Conservation (phyloP, 1,140 invertebrate genomes). For the Zaprionus ghesquierei region DNA sequence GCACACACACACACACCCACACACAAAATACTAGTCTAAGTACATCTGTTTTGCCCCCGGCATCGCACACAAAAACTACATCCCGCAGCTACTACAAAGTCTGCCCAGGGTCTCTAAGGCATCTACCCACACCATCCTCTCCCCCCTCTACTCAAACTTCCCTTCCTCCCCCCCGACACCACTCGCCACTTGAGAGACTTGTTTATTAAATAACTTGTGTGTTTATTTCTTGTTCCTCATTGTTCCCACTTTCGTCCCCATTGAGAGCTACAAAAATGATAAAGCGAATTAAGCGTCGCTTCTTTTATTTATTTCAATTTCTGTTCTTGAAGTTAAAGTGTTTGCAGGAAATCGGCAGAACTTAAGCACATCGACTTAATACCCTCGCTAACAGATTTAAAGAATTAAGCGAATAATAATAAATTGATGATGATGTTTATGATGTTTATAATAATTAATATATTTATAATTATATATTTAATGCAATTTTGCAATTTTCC, state of each 20-base stretch:
- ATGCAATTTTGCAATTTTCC: no score
- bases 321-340: neutral
- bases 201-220: conserved; percentile 1
- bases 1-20: neutral
- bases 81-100: neutral
- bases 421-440: no score
- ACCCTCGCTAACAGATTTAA: no score
- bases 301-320: neutral
- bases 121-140: no score
- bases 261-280: neutral
- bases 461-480: no score
- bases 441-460: no score
- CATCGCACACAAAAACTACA: neutral
- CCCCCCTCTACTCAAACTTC: no score
- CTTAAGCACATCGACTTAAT: no score
- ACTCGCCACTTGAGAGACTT: neutral
- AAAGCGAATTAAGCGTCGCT: neutral
- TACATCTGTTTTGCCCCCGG: neutral
- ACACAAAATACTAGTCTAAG: neutral
- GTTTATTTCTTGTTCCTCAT: neutral
- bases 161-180: neutral
- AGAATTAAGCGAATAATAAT: no score
- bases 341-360: neutral
- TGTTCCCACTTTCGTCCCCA: neutral
- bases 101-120: neutral